These are phyloP conservation scores for Aphelenchoides bicaudatus DNA, from an alignment of 2,888 invertebrate genomes.

Conservation along the genomic window DNA sequence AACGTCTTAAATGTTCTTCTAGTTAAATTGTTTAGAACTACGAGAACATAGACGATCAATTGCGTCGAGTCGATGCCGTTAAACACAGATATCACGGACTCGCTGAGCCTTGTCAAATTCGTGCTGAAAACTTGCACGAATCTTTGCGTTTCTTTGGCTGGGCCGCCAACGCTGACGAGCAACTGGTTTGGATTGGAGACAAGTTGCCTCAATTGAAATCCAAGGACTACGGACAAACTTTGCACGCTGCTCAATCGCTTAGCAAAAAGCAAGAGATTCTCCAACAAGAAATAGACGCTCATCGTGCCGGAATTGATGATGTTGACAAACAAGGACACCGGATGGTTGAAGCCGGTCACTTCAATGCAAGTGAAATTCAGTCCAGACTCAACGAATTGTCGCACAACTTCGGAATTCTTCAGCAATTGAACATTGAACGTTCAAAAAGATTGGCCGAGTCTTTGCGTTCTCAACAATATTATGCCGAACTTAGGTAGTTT, in stretches of 20 bases:
- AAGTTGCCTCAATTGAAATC: conserved; percentile 83
- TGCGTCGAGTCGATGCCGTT: conserved; percentile 63
- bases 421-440: conserved; percentile 27
- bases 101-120: conserved; percentile 72
- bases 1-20: not conserved
- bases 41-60: conserved; percentile 29
- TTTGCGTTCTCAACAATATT: conserved; percentile 74
- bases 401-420: conserved; percentile 20
- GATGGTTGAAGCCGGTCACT: conserved; percentile 69
- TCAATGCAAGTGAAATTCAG: conserved; percentile 75
- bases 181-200: conserved; percentile 84
- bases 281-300: conserved; percentile 68
- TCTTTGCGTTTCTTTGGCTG: conserved; percentile 82
- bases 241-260: conserved; percentile 75
- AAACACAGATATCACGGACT: conserved; percentile 66
- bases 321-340: conserved; percentile 40
- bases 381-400: conserved; percentile 69
- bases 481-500: conserved; percentile 78
- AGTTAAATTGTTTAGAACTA: conserved; percentile 25
- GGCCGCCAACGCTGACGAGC: conserved; percentile 85
- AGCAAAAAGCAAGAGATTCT: conserved; percentile 88
- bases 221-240: conserved; percentile 79
- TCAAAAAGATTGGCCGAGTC: conserved; percentile 37
- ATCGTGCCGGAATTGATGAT: conserved; percentile 42
- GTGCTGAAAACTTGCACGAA: conserved; percentile 86